Base-by-base conservation (phyloP, 1,140 invertebrate species). In the Leptoteleia sp. region DNA sequence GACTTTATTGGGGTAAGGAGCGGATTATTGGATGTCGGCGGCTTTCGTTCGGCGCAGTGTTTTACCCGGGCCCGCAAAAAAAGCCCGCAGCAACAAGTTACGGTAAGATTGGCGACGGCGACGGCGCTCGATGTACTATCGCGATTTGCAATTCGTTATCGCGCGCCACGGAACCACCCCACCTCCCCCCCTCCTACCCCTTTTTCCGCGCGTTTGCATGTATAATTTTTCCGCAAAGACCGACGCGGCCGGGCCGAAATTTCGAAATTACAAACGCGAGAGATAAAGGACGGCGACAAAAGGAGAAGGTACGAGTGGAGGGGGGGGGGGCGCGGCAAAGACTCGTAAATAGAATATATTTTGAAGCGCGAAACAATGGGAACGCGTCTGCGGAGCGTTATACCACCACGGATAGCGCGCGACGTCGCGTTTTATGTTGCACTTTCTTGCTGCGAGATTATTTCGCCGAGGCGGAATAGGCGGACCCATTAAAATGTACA, bases 401-500 rank as follows among this genome's bases (percentile, higher is more conserved):
- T 67, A 70, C 57, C 55, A 43, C 52, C 29, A 42, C 55, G 43
- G 55, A 55, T 40, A 61, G 19, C 9, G 13, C 12, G 50, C 59
- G 37, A 43, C 59, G 67, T 59, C 38, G 54, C 71, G 75, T 77
- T 77, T 77, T 77, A 77, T 77, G 75, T 77, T 40, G 59, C 57
- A 70, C 42, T 54, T 67, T 73, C 61, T 67, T 70, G 12, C 33
- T n/a, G n/a, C 50, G 68, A 61, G 64, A 67, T 76, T 68, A 76
- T 79, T 81, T 78, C 42, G 13, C 9, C 29, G 48, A 15, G 22
- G 54, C 40, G 50, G 64, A 52, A 72, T 43, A 59, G 64, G 76
- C 54, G 59, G 67, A 67, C 29, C 38, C 75, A 71, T 77, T 77
- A 71, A 71, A 71, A 77, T 70, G 65, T 77, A 43, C 64, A 77